These are phyloP conservation scores for Pseudopodoces humilis DNA, from an alignment of 2,113 vertebrate genomes.

Conservation along the genomic window DNA sequence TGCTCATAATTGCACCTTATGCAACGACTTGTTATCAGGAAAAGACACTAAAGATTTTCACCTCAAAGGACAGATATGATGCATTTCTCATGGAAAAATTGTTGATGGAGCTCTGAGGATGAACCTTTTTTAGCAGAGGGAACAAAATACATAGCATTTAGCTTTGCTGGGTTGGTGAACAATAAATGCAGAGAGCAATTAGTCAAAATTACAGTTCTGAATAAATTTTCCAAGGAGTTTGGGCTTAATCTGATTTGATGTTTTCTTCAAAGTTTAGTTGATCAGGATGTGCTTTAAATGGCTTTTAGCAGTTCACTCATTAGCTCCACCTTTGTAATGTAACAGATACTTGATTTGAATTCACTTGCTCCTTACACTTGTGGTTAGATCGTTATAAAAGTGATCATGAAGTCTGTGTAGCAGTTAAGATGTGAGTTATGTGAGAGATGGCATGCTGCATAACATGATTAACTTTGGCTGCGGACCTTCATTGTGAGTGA, in stretches of 20 bases:
- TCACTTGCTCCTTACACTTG: neutral
- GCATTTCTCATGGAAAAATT: neutral
- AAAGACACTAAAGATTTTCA: neutral
- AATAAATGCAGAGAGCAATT: neutral
- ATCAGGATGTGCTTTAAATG: neutral
- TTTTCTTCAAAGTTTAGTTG: neutral
- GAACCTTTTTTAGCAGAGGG: neutral
- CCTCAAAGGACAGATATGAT: fast-evolving
- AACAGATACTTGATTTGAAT: neutral
- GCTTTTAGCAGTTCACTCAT: neutral
- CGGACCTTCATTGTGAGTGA: neutral
- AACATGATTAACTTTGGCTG: neutral
- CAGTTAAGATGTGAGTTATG: neutral
- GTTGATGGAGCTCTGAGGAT: neutral
- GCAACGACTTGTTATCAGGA: neutral
- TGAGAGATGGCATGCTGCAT: neutral
- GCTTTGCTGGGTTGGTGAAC: neutral
- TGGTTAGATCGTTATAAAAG: neutral
- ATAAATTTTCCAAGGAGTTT: neutral
- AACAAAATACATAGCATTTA: neutral
- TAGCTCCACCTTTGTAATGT: neutral
- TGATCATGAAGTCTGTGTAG: neutral
- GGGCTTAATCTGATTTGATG: neutral
- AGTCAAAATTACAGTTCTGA: neutral
- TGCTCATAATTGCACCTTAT: neutral